Evolutionary conservation across 2,113 vertebrate species (phyloP), one percentile per base, ranked within the genome.

Genomic region (Callaeas wilsoni): DNA sequence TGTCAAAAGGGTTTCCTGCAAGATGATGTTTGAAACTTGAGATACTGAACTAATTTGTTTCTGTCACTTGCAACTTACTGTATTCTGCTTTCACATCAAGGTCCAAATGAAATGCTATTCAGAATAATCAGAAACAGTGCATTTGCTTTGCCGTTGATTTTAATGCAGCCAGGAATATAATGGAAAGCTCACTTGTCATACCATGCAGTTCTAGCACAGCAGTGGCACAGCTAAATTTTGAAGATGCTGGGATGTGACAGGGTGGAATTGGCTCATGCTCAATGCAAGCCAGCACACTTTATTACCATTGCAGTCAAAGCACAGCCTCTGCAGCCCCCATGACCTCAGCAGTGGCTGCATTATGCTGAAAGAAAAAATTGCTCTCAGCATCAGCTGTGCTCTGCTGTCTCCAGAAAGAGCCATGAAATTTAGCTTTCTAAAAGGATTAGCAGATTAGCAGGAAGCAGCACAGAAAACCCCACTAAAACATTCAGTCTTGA

Each of bases 371-470:
- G 49, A 55, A 63, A 57, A 80, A 70, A 68, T 37, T 50, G 65
- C 75, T 78, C 89, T 71, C 75, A 87, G 73, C 47, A 92, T 91
- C 76, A 69, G 50, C 74, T 91, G 77, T 90, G 80, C 87, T 87
- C 60, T 83, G 5, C 59, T 93, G 69, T 86, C 60, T 82, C 49
- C 81, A 82, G 84, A 96, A 84, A 55, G 35, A 92, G 52, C 16
- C 12, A 19, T 19, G 74, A 71, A 82, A 88, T 84, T 87, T 79
- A 86, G 81, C 65, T 91, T 95, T 82, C 50, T 65, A 56, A 82
- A 93, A 85, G 64, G 62, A 93, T 89, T 75, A 92, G 63, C 39
- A 85, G 32, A 57, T 79, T 52, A 80, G 63, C 69, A 91, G 35
- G 50, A 74, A 53, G 37, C 73, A 69, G 63, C 50, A 78, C 74